Conservation (phyloP, 2,113 vertebrate genomes). For the Zapornia atra region DNA sequence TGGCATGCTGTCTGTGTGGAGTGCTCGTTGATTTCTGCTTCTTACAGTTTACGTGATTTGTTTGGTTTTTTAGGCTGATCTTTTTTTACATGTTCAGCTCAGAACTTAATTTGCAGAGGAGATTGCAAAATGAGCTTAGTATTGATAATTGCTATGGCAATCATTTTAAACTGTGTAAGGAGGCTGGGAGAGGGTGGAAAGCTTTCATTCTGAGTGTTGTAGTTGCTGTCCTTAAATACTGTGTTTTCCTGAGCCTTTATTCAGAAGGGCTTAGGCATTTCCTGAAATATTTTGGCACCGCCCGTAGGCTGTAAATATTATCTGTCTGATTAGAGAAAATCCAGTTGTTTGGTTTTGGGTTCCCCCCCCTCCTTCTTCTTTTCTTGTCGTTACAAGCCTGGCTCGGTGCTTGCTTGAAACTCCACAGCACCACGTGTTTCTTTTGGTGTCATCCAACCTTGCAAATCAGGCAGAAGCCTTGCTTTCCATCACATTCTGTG, state of each 20-base stretch:
- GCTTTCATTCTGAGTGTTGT: slow-evolving; percentile 30
- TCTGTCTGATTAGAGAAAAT: slow-evolving; percentile 60
- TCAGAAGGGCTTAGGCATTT: slow-evolving; percentile 53
- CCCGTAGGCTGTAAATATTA: slow-evolving; percentile 53
- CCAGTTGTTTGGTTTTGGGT: not conserved
- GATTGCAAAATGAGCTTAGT: slow-evolving; percentile 24
- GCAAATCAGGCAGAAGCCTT: slow-evolving; percentile 5
- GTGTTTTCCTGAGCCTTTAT: slow-evolving; percentile 44
- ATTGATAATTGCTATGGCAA: slow-evolving; percentile 30
- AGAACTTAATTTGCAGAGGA: slow-evolving; percentile 20
- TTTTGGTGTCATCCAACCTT: not conserved
- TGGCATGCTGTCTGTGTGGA: not conserved
- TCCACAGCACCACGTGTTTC: not conserved
- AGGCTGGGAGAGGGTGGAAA: slow-evolving; percentile 19
- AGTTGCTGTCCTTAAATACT: slow-evolving; percentile 32
- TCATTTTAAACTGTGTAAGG: slow-evolving; percentile 32
- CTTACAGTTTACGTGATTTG: not conserved
- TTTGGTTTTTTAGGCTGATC: slow-evolving; percentile 6
- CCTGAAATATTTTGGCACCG: slow-evolving; percentile 66
- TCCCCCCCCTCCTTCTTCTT: not conserved
- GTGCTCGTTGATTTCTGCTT: not conserved
- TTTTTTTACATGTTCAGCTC: slow-evolving; percentile 16
- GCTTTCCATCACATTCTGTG: not conserved
- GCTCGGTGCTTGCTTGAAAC: not conserved
- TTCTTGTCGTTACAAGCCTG: not conserved